phyloP scores from a whole-genome alignment of 2,113 vertebrate genomes.

The Toxotes chatareus region DNA sequence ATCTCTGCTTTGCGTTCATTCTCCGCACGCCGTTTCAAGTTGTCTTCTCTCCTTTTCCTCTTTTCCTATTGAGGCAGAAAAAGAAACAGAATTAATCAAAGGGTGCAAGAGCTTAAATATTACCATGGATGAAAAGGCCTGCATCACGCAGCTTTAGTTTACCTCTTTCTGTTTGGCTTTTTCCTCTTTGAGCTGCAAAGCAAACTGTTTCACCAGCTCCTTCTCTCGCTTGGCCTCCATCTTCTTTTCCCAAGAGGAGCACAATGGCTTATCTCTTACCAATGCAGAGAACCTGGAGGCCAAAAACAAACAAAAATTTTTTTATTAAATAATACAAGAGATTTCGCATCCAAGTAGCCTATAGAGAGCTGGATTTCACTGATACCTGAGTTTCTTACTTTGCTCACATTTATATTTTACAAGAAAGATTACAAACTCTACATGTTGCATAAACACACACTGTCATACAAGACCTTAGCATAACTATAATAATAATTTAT shows the following conservation, averaged over 20 bases:
- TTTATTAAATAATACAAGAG: neutral
- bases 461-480: no score
- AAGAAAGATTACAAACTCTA: no score
- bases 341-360: neutral
- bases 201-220: conserved; percentile 84
- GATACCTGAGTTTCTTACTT: neutral
- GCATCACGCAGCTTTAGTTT: neutral
- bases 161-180: conserved; percentile 87
- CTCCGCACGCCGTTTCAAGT: conserved; percentile 87
- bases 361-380: neutral
- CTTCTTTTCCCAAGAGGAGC: conserved; percentile 91
- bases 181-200: conserved; percentile 87
- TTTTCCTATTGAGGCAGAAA: conserved; percentile 84
- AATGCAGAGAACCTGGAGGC: conserved; percentile 89
- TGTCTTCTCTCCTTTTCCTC: conserved; percentile 89
- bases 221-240: conserved; percentile 89
- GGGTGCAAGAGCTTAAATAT: neutral
- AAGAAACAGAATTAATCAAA: neutral
- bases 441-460: no score
- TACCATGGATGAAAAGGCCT: no score
- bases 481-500: neutral
- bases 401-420: no score
- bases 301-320: neutral
- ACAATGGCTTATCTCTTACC: conserved; percentile 89
- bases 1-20: conserved; percentile 92